Percentiles rank a stretch among this genome's conserved stretches.
These are phyloP conservation scores for Chrysaora quinquecirrha DNA, from an alignment of 30 jellyfish, hydroid and myxozoan species.

Conservation along the genomic window DNA sequence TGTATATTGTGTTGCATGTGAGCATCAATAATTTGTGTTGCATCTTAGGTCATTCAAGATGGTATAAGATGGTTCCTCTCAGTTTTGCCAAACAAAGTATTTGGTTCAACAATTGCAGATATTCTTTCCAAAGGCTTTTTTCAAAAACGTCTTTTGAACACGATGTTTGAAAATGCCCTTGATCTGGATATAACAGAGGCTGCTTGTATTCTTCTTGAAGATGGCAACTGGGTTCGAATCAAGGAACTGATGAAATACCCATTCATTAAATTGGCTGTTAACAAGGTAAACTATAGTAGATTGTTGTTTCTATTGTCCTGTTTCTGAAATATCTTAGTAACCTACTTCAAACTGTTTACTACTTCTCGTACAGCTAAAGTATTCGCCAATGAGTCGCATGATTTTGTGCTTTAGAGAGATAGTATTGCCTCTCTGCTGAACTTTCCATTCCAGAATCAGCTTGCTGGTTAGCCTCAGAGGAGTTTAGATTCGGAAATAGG, in stretches of 20 bases:
- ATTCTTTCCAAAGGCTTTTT: slow-evolving; percentile 42
- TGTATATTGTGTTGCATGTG: too few relatives aligned
- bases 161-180: slow-evolving; percentile 70
- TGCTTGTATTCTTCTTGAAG: slow-evolving; percentile 42
- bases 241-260: slow-evolving; percentile 58
- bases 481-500: too few relatives aligned
- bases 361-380: too few relatives aligned
- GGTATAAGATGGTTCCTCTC: slow-evolving; percentile 46
- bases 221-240: slow-evolving; percentile 63
- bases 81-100: slow-evolving; percentile 38
- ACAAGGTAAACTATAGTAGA: slow-evolving; percentile 62
- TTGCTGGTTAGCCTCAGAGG: too few relatives aligned
- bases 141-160: slow-evolving; percentile 46
- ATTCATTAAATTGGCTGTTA: slow-evolving; percentile 49
- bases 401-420: too few relatives aligned
- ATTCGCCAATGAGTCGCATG: too few relatives aligned
- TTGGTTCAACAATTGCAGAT: slow-evolving; percentile 76
- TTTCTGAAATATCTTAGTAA: too few relatives aligned
- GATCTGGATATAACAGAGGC: slow-evolving; percentile 46
- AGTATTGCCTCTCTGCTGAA: too few relatives aligned
- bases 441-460: too few relatives aligned
- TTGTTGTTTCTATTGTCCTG: too few relatives aligned
- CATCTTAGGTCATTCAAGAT: slow-evolving; percentile 54
- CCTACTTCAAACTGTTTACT: too few relatives aligned
- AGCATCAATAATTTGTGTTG: not conserved